Evolutionary conservation across 2,113 vertebrate genomes (phyloP), one percentile per base, ranked within the genome.

Genomic region (Garra rufa): DNA sequence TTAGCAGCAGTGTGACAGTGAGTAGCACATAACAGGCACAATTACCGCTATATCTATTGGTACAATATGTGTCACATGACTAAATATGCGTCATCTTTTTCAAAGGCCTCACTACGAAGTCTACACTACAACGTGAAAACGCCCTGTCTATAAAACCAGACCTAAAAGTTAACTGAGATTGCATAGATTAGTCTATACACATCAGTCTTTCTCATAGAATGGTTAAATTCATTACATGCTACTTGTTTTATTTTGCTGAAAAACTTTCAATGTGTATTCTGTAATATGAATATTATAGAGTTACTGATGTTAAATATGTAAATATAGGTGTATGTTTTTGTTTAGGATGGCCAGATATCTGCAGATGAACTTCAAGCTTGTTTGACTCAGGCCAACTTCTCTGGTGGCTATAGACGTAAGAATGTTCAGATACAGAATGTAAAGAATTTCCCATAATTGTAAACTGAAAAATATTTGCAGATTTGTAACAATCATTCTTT

Each of bases 291-390:
- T 11, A n/a, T 41, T 6, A 11, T 70, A 41, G 19, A 43, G 9
- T n/a, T 41, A 1, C 38, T 21, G 34, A 69, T 69, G 59, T 26
- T 61, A 6, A n/a, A n/a, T n/a, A n/a, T n/a, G n/a, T 28, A 1
- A 71, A 24, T 79, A 24, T 15, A 55, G 19, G 52, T 55, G 8
- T 59, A 0, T 50, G 88, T 92, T 89, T 76, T 73, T 0, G 85
- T 90, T 15, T 48, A 97, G 96, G 96, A 97, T 89, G 96, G 96
- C 13, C 96, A 97, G 43, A 94, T 97, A 88, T 96, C 97, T 91
- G 95, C 96, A 71, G 96, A 97, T 82, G 96, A 97, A 88, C 91
- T 97, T 69, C 96, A 97, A 91, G 90, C 91, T 87, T 97, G 96
- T 90, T 94, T 97, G 76, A 95, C 96, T 3, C 94, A 97, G 85